Conservation (phyloP, 2,888 invertebrate genomes). For the Hypercompe scribonia region DNA sequence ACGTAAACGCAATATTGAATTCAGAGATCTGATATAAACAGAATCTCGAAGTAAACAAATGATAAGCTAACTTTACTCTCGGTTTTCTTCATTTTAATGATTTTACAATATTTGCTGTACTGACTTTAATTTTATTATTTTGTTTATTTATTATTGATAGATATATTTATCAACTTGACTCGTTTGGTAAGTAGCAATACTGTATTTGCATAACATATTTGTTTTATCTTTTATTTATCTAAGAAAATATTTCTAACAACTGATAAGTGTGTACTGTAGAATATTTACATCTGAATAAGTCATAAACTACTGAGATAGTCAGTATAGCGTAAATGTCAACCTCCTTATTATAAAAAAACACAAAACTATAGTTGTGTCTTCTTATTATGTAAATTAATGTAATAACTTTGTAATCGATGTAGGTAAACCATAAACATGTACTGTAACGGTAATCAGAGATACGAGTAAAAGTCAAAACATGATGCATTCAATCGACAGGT, state of each 20-base stretch:
- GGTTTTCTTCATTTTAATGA: not conserved
- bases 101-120: not conserved
- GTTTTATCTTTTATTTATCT: slow-evolving; percentile 24
- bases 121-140: not conserved
- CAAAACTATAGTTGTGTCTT: not conserved
- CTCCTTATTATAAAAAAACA: not conserved
- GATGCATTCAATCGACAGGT: too few relatives aligned
- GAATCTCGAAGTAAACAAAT: not conserved
- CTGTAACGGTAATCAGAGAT: not conserved
- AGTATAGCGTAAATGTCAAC: slow-evolving; percentile 3
- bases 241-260: slow-evolving; percentile 20
- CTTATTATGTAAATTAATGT: not conserved
- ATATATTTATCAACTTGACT: not conserved
- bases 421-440: not conserved
- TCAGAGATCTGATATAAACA: slow-evolving; percentile 20
- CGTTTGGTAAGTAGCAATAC: not conserved
- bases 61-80: not conserved
- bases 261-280: slow-evolving; percentile 19
- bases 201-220: not conserved
- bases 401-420: slow-evolving; percentile 1
- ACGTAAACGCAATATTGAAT: slow-evolving; percentile 62
- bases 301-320: slow-evolving; percentile 10
- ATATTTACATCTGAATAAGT: slow-evolving; percentile 10
- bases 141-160: not conserved
- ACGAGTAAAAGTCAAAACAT: too few relatives aligned